These are phyloP conservation scores for Cichladusa arquata DNA, from an alignment of 2,113 vertebrate species.

Conservation along the genomic window DNA sequence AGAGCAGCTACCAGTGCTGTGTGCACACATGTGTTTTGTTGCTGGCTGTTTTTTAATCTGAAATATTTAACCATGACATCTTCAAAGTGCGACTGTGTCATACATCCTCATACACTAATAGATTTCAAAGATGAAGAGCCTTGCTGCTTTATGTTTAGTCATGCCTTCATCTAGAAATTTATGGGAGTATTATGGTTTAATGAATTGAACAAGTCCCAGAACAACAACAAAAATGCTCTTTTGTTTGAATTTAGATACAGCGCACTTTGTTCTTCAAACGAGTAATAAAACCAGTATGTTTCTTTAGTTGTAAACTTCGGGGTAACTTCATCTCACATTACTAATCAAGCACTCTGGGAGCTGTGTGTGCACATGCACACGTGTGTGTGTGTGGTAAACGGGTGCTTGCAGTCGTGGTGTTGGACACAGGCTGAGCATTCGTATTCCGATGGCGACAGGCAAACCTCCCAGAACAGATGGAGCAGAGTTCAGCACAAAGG, in stretches of 20 bases:
- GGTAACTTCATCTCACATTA: constrained; percentile 27
- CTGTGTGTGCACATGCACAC: background rate
- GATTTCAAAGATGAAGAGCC: constrained; percentile 63
- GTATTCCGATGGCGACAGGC: constrained; percentile 68
- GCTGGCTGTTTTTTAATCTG: constrained; percentile 13
- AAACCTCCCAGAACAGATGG: constrained; percentile 86
- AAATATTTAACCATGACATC: constrained; percentile 18
- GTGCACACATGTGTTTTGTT: constrained; percentile 19
- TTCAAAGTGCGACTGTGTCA: constrained; percentile 22
- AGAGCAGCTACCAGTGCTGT: background rate
- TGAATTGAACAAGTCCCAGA: constrained; percentile 57
- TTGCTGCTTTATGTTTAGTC: constrained; percentile 48
- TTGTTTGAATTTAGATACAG: constrained; percentile 56
- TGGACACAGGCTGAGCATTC: constrained; percentile 65
- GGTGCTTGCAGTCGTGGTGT: background rate
- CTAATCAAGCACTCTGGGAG: constrained; percentile 27
- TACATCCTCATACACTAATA: constrained; percentile 32
- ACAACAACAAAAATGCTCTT: constrained; percentile 53
- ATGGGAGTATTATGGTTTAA: constrained; percentile 45
- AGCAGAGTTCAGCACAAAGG: constrained; percentile 88
- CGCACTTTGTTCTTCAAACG: constrained; percentile 33
- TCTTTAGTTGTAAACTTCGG: constrained; percentile 40
- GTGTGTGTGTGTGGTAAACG: background rate
- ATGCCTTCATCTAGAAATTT: constrained; percentile 54
- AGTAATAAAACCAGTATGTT: constrained; percentile 57